phyloP scores from a whole-genome alignment of 2,888 invertebrate species.

The Clusia tigrina region DNA sequence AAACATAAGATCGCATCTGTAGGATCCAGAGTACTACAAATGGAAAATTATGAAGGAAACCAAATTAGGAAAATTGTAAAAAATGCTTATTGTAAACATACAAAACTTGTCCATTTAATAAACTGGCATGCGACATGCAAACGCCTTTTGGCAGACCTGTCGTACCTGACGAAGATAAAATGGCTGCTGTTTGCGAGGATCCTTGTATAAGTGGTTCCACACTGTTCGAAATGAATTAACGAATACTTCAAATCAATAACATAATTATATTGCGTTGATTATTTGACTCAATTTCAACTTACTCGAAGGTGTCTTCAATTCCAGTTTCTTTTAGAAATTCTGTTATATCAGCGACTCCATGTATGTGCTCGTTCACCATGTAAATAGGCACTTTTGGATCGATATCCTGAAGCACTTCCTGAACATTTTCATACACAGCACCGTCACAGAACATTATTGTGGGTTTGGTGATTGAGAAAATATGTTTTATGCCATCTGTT shows the following conservation, averaged over 20 bases:
- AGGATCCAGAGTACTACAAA: not conserved
- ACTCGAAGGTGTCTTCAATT: not conserved
- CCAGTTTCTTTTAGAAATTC: slow-evolving; percentile 15
- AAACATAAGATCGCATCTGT: slow-evolving; percentile 32
- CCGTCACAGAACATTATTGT: slow-evolving; percentile 42
- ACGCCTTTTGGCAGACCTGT: slow-evolving; percentile 36
- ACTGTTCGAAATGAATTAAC: not conserved
- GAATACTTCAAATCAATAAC: not conserved
- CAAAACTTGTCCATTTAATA: slow-evolving; percentile 13
- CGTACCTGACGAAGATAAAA: slow-evolving; percentile 35
- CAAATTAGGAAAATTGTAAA: not conserved
- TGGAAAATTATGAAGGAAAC: not conserved
- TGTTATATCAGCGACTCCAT: slow-evolving; percentile 20
- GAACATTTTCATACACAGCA: slow-evolving; percentile 18
- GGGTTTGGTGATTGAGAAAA: slow-evolving; percentile 37
- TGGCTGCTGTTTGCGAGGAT: slow-evolving; percentile 22
- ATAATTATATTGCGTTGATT: not conserved
- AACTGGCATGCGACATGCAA: slow-evolving; percentile 29
- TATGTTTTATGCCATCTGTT: slow-evolving; percentile 36
- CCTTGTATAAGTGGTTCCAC: not conserved
- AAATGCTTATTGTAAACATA: not conserved
- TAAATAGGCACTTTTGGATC: slow-evolving; percentile 25
- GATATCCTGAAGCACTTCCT: not conserved
- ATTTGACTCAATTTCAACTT: not conserved
- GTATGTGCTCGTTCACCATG: slow-evolving; percentile 34